Evolutionary conservation across 2,888 invertebrate species (phyloP).

Genomic region (Nasonovia ribisnigri): DNA sequence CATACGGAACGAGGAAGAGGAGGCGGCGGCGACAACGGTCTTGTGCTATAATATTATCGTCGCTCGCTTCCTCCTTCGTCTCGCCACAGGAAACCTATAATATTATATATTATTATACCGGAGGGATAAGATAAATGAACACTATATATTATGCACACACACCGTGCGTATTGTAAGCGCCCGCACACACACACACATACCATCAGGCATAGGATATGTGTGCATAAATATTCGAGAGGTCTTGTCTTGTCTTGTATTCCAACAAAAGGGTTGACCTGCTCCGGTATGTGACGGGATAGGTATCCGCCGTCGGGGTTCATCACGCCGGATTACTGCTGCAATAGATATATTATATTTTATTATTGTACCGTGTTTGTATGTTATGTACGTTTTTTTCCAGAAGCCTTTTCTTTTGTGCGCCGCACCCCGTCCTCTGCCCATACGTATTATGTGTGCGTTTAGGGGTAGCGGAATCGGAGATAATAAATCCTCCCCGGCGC

Average conservation of each 20-base stretch:
- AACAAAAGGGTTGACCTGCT: conserved; percentile 64
- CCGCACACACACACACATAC: neutral
- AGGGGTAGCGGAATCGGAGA: conserved; percentile 50
- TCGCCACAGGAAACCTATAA: conserved; percentile 56
- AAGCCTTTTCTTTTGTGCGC: conserved; percentile 60
- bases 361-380: neutral
- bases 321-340: conserved; percentile 51
- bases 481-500: conserved; percentile 49
- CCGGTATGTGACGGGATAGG: conserved; percentile 17
- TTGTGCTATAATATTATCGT: neutral
- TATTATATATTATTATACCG: conserved; percentile 20
- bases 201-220: neutral
- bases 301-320: conserved; percentile 34
- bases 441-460: neutral
- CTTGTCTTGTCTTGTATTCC: conserved; percentile 19
- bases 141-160: neutral
- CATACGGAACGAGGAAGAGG: neutral
- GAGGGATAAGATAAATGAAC: conserved; percentile 54
- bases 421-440: neutral
- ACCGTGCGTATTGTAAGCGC: neutral
- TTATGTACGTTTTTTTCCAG: conserved; percentile 51
- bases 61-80: conserved; percentile 35
- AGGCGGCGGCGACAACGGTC: neutral
- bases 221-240: neutral
- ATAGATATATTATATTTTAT: neutral